These are phyloP conservation scores for Eudasyphora cyanicolor DNA, from an alignment of 2,888 invertebrate species.

Conservation along the genomic window DNA sequence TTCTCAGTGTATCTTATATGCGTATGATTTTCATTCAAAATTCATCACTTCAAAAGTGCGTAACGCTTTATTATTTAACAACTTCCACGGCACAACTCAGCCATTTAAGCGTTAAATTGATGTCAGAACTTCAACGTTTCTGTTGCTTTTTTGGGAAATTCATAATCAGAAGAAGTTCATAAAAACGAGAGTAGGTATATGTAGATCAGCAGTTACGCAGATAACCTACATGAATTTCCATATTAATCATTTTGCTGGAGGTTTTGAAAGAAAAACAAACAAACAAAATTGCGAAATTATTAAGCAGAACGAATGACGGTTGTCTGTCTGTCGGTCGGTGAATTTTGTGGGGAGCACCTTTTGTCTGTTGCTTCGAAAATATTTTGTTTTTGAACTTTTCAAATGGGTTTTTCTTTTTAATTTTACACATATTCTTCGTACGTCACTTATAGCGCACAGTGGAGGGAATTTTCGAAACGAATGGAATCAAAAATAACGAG, in stretches of 20 bases:
- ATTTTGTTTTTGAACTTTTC: slow-evolving; percentile 60
- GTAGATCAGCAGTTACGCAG: too few species aligned
- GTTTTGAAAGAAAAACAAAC: neutral
- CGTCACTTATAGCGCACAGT: neutral
- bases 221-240: neutral
- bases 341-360: too few species aligned
- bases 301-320: slow-evolving; percentile 62
- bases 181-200: too few species aligned
- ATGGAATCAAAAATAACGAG: too few species aligned
- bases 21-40: neutral
- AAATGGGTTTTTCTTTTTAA: neutral
- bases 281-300: slow-evolving; percentile 54
- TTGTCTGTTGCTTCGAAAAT: slow-evolving; percentile 36
- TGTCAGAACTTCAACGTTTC: neutral
- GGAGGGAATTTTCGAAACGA: too few species aligned
- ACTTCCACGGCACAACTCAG: too few species aligned
- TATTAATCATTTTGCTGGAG: too few species aligned
- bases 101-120: slow-evolving; percentile 5
- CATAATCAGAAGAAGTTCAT: too few species aligned
- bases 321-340: slow-evolving; percentile 27
- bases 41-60: neutral
- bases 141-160: neutral
- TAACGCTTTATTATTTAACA: neutral
- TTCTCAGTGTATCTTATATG: too few species aligned
- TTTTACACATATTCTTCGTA: neutral